These are phyloP conservation scores for Bombus terrestris DNA, from an alignment of 1,140 invertebrate species.

Conservation along the genomic window DNA sequence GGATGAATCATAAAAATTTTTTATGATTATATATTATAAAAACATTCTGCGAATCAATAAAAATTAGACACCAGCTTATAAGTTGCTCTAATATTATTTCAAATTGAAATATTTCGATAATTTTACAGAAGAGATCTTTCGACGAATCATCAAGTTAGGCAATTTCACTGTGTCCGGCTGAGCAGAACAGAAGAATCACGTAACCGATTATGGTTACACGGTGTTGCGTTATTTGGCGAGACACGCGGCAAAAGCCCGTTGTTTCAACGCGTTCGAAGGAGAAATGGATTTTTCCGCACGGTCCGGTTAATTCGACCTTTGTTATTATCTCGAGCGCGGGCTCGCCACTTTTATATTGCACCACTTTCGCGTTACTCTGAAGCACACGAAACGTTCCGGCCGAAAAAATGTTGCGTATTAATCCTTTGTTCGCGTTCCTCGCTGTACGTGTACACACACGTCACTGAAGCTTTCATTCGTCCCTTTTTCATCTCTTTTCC, in stretches of 20 bases:
- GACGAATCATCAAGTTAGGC: too few relatives aligned
- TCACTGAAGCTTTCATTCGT: not conserved
- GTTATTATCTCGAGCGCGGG: constrained; percentile 21
- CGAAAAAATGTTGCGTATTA: constrained; percentile 26
- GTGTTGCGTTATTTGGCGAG: not conserved
- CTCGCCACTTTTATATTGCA: constrained; percentile 13
- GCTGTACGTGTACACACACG: not conserved
- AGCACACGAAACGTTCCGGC: not conserved
- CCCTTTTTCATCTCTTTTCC: not conserved
- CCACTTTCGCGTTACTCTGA: not conserved
- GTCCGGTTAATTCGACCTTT: constrained; percentile 29
- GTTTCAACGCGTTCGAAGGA: constrained; percentile 15
- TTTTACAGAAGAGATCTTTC: not conserved
- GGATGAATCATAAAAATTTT: too few relatives aligned
- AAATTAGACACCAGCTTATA: too few relatives aligned
- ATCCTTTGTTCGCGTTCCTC: constrained; percentile 24
- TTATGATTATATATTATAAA: too few relatives aligned
- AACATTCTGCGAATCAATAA: too few relatives aligned
- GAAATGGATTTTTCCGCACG: constrained; percentile 23
- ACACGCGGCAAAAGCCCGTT: not conserved
- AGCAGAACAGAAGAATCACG: too few relatives aligned
- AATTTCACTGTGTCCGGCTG: too few relatives aligned
- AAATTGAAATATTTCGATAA: not conserved
- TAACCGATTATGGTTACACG: constrained; percentile 10
- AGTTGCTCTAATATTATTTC: too few relatives aligned